phyloP scores from a whole-genome alignment of 2,888 invertebrate species.

The Scaptomyza cyrtandrae region DNA sequence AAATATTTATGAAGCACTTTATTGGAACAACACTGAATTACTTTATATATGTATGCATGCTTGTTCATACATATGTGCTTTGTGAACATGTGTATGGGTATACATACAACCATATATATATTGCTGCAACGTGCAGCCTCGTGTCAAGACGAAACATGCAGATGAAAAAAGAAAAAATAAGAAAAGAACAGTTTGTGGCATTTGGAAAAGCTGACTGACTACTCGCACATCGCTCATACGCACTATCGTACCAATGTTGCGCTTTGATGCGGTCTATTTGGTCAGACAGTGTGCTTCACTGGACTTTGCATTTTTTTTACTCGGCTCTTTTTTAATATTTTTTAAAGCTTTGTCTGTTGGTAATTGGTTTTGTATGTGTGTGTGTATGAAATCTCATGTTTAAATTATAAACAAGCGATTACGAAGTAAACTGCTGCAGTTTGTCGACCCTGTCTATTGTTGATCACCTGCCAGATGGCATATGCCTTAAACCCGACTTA shows the following conservation, averaged over 20 bases:
- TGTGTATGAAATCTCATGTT: constrained; percentile 24
- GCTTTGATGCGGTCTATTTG: constrained; percentile 68
- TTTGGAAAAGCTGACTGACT: constrained; percentile 41
- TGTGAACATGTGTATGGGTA: constrained; percentile 3
- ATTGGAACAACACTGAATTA: constrained; percentile 81
- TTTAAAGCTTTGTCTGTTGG: constrained; percentile 49
- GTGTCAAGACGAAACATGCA: constrained; percentile 44
- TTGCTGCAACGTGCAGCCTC: constrained; percentile 45
- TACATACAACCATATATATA: constrained; percentile 24
- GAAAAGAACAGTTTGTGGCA: constrained; percentile 30
- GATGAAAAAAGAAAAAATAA: constrained; percentile 7
- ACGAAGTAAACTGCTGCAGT: constrained; percentile 43
- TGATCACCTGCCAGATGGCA: constrained; percentile 58
- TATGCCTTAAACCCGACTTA: constrained; percentile 47
- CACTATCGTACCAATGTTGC: constrained; percentile 39
- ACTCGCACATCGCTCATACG: constrained; percentile 61
- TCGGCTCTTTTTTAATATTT: constrained; percentile 40
- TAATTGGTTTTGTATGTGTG: constrained; percentile 44
- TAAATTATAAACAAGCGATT: constrained; percentile 61
- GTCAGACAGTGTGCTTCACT: constrained; percentile 27
- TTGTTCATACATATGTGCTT: background rate
- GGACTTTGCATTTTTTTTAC: constrained; percentile 16
- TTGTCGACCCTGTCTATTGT: constrained; percentile 50
- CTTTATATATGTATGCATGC: constrained; percentile 58
- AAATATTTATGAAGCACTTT: constrained; percentile 82